Percentiles rank a stretch among this genome's conserved stretches.
Evolutionary conservation across 92 coral and sea anemone species (phyloP).

Genomic region (Parazoanthus swiftii): DNA sequence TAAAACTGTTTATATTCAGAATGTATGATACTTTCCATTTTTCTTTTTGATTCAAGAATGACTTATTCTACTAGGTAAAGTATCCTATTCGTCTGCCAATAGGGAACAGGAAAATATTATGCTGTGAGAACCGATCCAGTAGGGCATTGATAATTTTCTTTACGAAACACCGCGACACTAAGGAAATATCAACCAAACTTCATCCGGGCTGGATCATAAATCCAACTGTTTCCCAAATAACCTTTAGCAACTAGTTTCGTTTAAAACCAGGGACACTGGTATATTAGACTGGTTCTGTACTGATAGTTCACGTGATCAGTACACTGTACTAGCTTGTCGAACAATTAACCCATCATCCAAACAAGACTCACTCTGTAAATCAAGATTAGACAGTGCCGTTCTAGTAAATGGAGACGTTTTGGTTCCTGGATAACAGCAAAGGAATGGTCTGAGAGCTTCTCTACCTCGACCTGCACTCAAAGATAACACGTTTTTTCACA

Average conservation of each 20-base stretch:
- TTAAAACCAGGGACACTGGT: slow-evolving; percentile 42
- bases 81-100: too few relatives aligned
- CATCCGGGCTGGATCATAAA: slow-evolving; percentile 1
- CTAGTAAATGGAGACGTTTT: slow-evolving; percentile 45
- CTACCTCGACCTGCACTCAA: not conserved
- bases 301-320: slow-evolving; percentile 45
- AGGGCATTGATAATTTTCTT: slow-evolving; percentile 1
- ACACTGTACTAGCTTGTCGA: slow-evolving; percentile 35
- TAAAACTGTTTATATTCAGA: too few relatives aligned
- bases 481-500: slow-evolving; percentile 7
- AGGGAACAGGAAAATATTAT: too few relatives aligned
- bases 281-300: slow-evolving; percentile 48
- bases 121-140: too few relatives aligned
- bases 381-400: slow-evolving; percentile 26
- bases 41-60: too few relatives aligned
- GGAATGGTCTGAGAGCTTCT: slow-evolving; percentile 19
- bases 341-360: slow-evolving; percentile 32
- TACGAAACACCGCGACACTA: slow-evolving; percentile 13
- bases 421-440: slow-evolving; percentile 32
- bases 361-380: slow-evolving; percentile 34
- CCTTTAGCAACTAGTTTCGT: not conserved
- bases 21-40: too few relatives aligned
- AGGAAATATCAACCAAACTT: not conserved
- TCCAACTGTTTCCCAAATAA: not conserved
- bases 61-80: not conserved